These are phyloP conservation scores for Dysidea cf. avara DNA, from an alignment of 37 sponge, comb jelly and placozoan species.

Conservation along the genomic window DNA sequence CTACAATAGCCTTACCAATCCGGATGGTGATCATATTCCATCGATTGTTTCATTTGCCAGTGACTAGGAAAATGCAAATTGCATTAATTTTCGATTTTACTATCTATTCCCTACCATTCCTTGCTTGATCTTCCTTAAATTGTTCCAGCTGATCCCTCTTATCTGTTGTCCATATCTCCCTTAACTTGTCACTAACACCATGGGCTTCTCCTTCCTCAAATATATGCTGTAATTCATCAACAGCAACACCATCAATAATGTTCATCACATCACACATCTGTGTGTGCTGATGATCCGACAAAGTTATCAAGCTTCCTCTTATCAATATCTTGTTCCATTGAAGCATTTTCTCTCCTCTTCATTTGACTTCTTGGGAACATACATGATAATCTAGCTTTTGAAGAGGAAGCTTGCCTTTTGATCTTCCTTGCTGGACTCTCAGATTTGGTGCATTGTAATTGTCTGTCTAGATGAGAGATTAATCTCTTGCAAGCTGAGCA, in stretches of 20 bases:
- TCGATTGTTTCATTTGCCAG: not conserved
- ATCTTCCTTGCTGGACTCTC: not conserved
- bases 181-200: not conserved
- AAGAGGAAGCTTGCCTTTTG: not conserved
- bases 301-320: not conserved
- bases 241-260: too few species aligned
- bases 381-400: not conserved
- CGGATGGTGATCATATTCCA: constrained; percentile 7
- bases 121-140: not conserved
- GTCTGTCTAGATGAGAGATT: too few species aligned
- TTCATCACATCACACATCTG: not conserved
- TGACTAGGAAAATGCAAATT: too few species aligned
- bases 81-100: too few species aligned
- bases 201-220: too few species aligned
- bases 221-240: not conserved
- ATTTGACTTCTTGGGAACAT: constrained; percentile 3
- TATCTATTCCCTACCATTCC: not conserved
- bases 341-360: not conserved
- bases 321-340: not conserved
- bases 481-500: constrained; percentile 25
- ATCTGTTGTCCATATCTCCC: constrained; percentile 5
- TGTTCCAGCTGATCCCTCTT: not conserved
- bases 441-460: too few species aligned
- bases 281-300: too few species aligned
- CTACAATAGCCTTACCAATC: too few species aligned